Conservation (phyloP, 2,888 invertebrate species). For the Cabera pusaria region DNA sequence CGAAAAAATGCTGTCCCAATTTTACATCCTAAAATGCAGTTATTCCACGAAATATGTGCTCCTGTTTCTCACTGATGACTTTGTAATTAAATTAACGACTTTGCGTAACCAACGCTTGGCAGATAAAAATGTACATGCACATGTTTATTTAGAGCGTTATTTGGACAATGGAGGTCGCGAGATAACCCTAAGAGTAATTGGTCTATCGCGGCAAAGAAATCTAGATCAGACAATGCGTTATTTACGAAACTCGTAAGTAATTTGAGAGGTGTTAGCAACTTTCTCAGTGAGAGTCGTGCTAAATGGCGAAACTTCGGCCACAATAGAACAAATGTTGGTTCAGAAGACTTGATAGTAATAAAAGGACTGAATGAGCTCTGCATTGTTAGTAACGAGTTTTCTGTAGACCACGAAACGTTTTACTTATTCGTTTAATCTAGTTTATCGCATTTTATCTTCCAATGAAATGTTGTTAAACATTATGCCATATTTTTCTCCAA, state of each 20-base stretch:
- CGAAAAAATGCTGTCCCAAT: too few relatives aligned
- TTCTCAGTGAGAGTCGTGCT: slow-evolving; percentile 72
- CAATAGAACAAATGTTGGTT: slow-evolving; percentile 44
- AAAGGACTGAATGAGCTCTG: too few relatives aligned
- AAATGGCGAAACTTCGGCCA: slow-evolving; percentile 69
- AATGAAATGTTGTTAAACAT: too few relatives aligned
- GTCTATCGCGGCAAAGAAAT: slow-evolving; percentile 68
- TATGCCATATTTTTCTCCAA: too few relatives aligned
- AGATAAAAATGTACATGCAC: slow-evolving; percentile 19
- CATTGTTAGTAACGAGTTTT: too few relatives aligned
- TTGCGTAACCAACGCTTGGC: slow-evolving; percentile 15
- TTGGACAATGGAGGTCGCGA: slow-evolving; percentile 48
- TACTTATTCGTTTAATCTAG: too few relatives aligned
- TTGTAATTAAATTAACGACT: slow-evolving; percentile 21
- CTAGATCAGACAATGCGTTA: slow-evolving; percentile 76
- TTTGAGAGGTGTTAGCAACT: slow-evolving; percentile 66
- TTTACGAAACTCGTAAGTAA: slow-evolving; percentile 72
- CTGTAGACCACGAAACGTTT: too few relatives aligned
- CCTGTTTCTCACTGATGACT: slow-evolving; percentile 16
- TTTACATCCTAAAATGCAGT: slow-evolving; percentile 2
- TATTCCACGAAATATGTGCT: slow-evolving; percentile 6
- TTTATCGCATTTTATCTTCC: too few relatives aligned
- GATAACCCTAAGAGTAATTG: slow-evolving; percentile 48
- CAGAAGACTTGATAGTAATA: too few relatives aligned
- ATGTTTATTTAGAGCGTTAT: slow-evolving; percentile 16